Base-by-base conservation (phyloP, 2,113 vertebrate genomes). In the Chionis minor region DNA sequence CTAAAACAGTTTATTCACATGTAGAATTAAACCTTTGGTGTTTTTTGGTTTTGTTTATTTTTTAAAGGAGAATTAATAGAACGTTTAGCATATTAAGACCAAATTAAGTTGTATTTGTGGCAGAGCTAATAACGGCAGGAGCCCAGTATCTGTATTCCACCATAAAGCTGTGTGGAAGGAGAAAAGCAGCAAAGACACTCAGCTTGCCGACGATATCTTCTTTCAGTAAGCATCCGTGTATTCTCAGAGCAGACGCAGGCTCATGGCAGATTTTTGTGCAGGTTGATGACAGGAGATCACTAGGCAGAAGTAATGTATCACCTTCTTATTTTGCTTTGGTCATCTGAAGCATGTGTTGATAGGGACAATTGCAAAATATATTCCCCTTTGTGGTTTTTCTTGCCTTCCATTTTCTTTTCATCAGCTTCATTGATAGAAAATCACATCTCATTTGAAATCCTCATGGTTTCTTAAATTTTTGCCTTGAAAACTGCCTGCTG, bases 321-420 rank as follows among this genome's bases (percentile, higher is more conserved):
- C 30, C 56, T 87, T 87, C 1, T 0, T 42, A 38, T 62, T 89
- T 94, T 85, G 10, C 26, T 84, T 81, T 69, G 52, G 22, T 82
- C 35, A 66, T 12, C 27, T 45, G 13, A 89, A 84, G 23, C 30
- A 66, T 69, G 35, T 92, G 65, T 83, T 88, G 67, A 59, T 59
- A 79, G 35, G 20, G 49, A 32, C 27, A 81, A 56, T 8, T 66
- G 24, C 52, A 87, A 94, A 92, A 74, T 3, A 1, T 67, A 55
- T 79, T 75, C 3, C 18, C 8, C 17, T 84, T 38, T 74, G 65
- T 38, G 28, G 2, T 17, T 89, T 92, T 90, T 81, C 24, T 73
- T 88, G 66, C n/a, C 12, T 88, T 94, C 24, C 20, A 40, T 86
- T 88, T 96, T 70, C n/a, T 92, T 90, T 81, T 81, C 38, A 65